Evolutionary conservation across 2,888 invertebrate species (phyloP).

Genomic region (Polydrusus cervinus): DNA sequence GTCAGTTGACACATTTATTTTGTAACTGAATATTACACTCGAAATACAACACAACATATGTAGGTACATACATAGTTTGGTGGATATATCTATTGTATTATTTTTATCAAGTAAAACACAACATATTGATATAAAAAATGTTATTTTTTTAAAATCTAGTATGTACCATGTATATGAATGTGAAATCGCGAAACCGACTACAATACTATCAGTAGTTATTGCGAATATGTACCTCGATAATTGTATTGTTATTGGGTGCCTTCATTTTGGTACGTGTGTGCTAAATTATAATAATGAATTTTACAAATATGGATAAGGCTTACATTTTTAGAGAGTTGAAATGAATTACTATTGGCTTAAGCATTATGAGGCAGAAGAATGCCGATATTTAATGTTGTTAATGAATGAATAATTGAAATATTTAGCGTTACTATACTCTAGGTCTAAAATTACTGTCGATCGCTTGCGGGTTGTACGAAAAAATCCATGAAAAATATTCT

Average conservation of each 20-base stretch:
- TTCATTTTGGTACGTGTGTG: conserved; percentile 29
- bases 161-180: conserved; percentile 8
- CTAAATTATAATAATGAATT: conserved; percentile 48
- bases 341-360: not conserved
- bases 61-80: too few relatives aligned
- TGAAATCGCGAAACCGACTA: conserved; percentile 23
- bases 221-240: conserved; percentile 7
- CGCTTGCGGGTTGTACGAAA: too few relatives aligned
- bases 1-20: not conserved
- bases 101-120: not conserved
- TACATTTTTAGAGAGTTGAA: conserved; percentile 12
- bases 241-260: not conserved
- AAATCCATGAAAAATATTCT: too few relatives aligned
- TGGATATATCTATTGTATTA: not conserved
- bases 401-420: too few relatives aligned
- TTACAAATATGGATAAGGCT: conserved; percentile 40
- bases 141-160: conserved; percentile 12
- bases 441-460: too few relatives aligned
- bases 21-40: not conserved
- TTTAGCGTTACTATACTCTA: too few relatives aligned
- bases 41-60: not conserved
- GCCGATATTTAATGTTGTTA: not conserved
- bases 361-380: not conserved
- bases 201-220: conserved; percentile 29
- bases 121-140: conserved; percentile 14